phyloP scores from a whole-genome alignment of 2,113 vertebrate species.

The Oreochromis tanganicae region DNA sequence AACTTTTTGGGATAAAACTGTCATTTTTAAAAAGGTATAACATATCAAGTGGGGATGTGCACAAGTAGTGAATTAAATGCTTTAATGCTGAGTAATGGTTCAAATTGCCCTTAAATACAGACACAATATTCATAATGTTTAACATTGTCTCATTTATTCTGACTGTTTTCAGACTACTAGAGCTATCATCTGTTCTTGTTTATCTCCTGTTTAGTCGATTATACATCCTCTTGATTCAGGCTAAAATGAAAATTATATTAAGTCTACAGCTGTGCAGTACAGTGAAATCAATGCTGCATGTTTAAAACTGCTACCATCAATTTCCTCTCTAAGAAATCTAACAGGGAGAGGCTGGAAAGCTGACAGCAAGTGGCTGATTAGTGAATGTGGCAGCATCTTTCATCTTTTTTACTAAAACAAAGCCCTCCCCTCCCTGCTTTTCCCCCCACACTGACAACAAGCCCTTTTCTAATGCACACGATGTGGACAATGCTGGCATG shows the following conservation, averaged over 20 bases:
- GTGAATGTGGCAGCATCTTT: background rate
- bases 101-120: background rate
- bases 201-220: background rate
- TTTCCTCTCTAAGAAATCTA: background rate
- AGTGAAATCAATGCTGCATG: background rate
- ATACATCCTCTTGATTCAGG: accelerated
- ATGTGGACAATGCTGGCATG: background rate
- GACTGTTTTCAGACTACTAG: accelerated
- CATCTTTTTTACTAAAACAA: background rate
- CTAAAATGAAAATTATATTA: background rate
- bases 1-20: background rate
- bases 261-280: background rate
- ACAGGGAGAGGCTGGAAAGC: background rate
- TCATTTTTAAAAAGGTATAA: background rate
- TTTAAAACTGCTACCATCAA: background rate
- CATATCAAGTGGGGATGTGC: background rate
- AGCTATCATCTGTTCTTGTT: background rate
- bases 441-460: background rate
- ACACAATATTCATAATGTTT: background rate
- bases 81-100: background rate
- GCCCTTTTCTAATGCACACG: background rate
- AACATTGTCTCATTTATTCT: background rate
- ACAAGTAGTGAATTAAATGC: background rate
- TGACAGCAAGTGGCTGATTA: background rate
- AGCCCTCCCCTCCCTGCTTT: background rate